These are phyloP conservation scores for Cephalopachus bancanus DNA, from an alignment of 2,797 vertebrate genomes.

Conservation along the genomic window DNA sequence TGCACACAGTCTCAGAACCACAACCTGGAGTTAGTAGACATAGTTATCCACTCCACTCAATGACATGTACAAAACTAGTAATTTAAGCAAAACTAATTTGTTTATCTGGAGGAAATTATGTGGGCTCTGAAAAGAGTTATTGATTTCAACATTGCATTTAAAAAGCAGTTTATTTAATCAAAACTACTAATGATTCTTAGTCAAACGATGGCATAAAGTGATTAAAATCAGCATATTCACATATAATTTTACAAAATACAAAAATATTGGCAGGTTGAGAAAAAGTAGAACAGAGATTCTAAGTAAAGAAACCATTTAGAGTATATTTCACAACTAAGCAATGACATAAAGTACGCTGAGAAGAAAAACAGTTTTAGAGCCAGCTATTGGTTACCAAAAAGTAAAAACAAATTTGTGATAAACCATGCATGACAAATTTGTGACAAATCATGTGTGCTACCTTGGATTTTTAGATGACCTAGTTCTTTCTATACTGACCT, in stretches of 20 bases:
- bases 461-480: not conserved
- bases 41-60: not conserved
- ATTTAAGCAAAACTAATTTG: conserved; percentile 69
- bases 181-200: conserved; percentile 53
- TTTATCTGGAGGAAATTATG: conserved; percentile 55
- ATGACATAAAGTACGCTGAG: not conserved
- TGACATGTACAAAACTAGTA: conserved; percentile 30
- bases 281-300: not conserved
- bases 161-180: conserved; percentile 52
- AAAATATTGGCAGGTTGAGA: not conserved
- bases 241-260: conserved; percentile 15
- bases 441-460: not conserved
- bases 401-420: not conserved
- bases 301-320: not conserved
- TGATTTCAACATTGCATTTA: conserved; percentile 54
- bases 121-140: conserved; percentile 32
- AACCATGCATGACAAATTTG: not conserved
- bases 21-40: not conserved
- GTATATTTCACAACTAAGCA: not conserved
- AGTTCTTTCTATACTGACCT: conserved; percentile 12
- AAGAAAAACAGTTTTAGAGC: not conserved
- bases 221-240: conserved; percentile 23
- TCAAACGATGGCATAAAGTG: conserved; percentile 54
- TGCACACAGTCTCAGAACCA: conserved; percentile 29
- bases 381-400: not conserved